Base-by-base conservation (phyloP, 2,888 invertebrate species). In the Blera fallax region DNA sequence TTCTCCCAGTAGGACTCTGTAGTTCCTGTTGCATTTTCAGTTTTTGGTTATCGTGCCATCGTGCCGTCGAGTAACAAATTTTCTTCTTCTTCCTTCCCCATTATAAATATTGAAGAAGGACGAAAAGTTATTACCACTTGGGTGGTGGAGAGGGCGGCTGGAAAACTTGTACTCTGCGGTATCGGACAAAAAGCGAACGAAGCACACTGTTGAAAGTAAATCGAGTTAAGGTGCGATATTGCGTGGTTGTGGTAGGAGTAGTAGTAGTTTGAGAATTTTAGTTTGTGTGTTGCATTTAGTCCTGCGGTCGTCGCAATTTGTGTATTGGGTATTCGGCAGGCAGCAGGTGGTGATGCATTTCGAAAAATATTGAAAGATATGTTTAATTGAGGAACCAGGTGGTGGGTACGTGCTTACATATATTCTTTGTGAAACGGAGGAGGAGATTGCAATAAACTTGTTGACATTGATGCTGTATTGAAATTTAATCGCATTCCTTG, bases 81-180 rank as follows among this genome's bases (percentile, higher is more conserved):
- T 52, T 37, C 52, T 21, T 40, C 40, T 40, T 40, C 40, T 37
- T 3, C 11, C 2, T 37, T 40, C 1, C 5, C n/a, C 11, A 34
- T 16, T 37, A 67, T 67, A 67, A 67, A 67, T 67, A 67, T 67
- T 67, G 37, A 27, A 52, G 27, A 16, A 67, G 52, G 52, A 37
- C 67, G 67, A 67, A 40, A 67, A 67, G 52, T 67, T 67, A 67
- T 52, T 40, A 37, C 52, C 67, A 21, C 37, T 27, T 16, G 4
- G 37, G 10, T 14, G 6, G 50, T 29, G 21, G 32, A 16, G 21
- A 8, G 14, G 40, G 3, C 3, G 14, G n/a, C n/a, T n/a, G n/a
- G n/a, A 65, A 65, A 21, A 65, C 29, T 37, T 58, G 21, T 16
- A 14, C 14, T 10, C 14, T 37, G n/a, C 3, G 45, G 37, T 24